Conservation (phyloP, 1,140 invertebrate genomes). For the Drosophila murphyi region DNA sequence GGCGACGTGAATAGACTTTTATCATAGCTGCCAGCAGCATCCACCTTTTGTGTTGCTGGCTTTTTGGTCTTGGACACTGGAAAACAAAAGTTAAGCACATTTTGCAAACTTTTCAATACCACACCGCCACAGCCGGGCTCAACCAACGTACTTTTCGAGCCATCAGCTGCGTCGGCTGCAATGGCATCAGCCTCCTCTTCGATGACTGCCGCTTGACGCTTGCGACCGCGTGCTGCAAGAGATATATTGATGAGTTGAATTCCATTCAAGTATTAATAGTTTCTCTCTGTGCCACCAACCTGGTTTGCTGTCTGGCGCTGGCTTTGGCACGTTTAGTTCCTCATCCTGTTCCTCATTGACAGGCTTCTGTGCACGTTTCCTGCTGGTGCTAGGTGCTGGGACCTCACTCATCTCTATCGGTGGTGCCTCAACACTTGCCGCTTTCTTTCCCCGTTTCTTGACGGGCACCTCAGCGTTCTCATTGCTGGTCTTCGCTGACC, state of each 20-base stretch:
- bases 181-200: constrained; percentile 32
- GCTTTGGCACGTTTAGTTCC: constrained; percentile 10
- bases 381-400: constrained; percentile 6
- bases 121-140: constrained; percentile 61
- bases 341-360: constrained; percentile 6
- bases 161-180: constrained; percentile 41
- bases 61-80: constrained; percentile 68
- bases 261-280: not conserved
- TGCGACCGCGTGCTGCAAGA: constrained; percentile 54
- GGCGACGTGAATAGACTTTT: constrained; percentile 86
- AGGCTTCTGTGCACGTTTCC: constrained; percentile 25
- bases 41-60: constrained; percentile 32
- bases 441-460: constrained; percentile 36
- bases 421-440: constrained; percentile 8
- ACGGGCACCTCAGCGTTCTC: constrained; percentile 25
- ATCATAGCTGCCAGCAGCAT: constrained; percentile 84
- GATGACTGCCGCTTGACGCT: constrained; percentile 38
- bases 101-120: constrained; percentile 78
- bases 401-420: not conserved
- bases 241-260: not conserved
- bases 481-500: constrained; percentile 3
- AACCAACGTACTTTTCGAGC: constrained; percentile 78
- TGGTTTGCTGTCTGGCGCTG: constrained; percentile 41
- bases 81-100: constrained; percentile 77
- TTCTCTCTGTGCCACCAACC: constrained; percentile 34